These are phyloP conservation scores for Dipodomys stephensi DNA, from an alignment of 2,113 vertebrate genomes.

Conservation along the genomic window DNA sequence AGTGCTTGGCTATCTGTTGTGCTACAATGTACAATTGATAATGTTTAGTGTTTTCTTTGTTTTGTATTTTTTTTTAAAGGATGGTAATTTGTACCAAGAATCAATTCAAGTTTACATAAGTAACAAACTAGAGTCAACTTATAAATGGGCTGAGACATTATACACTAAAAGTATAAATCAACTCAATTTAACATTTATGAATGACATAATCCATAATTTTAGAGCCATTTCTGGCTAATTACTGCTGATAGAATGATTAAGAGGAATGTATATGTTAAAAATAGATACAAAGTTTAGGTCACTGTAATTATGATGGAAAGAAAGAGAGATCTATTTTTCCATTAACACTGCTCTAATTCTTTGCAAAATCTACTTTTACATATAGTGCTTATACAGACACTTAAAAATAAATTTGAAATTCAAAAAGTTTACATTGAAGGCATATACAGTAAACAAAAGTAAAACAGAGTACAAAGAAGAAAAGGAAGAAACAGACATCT, in stretches of 20 bases:
- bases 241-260: constrained; percentile 36
- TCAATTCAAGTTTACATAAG: constrained; percentile 16
- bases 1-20: neutral
- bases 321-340: neutral
- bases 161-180: neutral
- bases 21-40: constrained; percentile 18
- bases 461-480: neutral
- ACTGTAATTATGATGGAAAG: constrained; percentile 38
- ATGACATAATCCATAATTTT: constrained; percentile 9
- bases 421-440: constrained; percentile 35
- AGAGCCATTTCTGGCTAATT: neutral
- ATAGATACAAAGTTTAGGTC: constrained; percentile 16
- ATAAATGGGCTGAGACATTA: constrained; percentile 1
- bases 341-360: constrained; percentile 28
- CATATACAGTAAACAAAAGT: neutral
- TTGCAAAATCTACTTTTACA: constrained; percentile 49
- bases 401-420: constrained; percentile 17
- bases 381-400: neutral
- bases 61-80: neutral
- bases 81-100: constrained; percentile 30
- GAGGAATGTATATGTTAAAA: constrained; percentile 1
- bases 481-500: constrained; percentile 9
- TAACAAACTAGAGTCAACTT: neutral
- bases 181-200: constrained; percentile 6
- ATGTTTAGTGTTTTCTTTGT: neutral